Evolutionary conservation across 2,888 invertebrate species (phyloP).

Genomic region (Ectropis crepuscularia): DNA sequence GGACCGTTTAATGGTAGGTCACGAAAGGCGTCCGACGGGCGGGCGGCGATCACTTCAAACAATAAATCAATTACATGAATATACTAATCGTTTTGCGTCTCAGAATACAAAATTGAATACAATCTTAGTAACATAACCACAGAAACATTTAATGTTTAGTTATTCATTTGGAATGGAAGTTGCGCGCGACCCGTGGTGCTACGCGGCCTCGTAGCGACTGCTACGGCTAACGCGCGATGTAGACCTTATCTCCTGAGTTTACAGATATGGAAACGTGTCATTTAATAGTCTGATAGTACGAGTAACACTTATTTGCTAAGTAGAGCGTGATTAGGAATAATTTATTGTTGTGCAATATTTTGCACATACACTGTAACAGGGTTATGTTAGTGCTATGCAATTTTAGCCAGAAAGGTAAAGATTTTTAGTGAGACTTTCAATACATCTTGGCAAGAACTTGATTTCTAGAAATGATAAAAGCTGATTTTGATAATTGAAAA

Average conservation of each 20-base stretch:
- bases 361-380: background rate
- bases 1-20: background rate
- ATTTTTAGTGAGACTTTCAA: no score
- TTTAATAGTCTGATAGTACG: slow-evolving; percentile 1
- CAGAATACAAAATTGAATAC: background rate
- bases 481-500: no score
- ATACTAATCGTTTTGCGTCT: background rate
- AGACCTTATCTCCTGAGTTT: slow-evolving; percentile 10
- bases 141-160: background rate
- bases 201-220: slow-evolving; percentile 63
- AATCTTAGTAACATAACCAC: background rate
- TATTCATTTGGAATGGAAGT: no score
- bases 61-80: background rate
- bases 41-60: slow-evolving; percentile 49
- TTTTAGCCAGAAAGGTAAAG: background rate
- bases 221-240: slow-evolving; percentile 51
- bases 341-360: slow-evolving; percentile 5
- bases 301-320: background rate
- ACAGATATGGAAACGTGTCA: background rate
- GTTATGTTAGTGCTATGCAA: background rate
- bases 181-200: slow-evolving; percentile 33
- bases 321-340: background rate
- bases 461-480: no score
- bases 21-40: slow-evolving; percentile 30
- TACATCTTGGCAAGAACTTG: no score